Evolutionary conservation across 2,113 vertebrate genomes (phyloP).

Genomic region (Pygathrix nemaeus): DNA sequence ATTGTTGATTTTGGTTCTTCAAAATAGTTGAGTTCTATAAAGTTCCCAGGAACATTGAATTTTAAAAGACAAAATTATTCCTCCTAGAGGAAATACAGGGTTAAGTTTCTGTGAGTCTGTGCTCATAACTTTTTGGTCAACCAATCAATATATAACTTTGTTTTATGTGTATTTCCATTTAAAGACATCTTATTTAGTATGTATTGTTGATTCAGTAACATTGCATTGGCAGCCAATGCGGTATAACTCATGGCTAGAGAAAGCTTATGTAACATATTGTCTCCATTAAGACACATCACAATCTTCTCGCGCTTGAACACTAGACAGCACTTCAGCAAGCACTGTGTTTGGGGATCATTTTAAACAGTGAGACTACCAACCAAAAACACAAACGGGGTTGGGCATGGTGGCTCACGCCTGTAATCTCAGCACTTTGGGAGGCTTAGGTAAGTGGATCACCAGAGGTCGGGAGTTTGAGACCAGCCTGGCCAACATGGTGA

Average conservation of each 20-base stretch:
- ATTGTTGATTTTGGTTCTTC: not conserved
- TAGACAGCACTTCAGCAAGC: not conserved
- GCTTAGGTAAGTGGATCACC: no score
- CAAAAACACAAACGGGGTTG: not conserved
- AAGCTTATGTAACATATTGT: not conserved
- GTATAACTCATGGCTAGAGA: not conserved
- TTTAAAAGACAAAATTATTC: not conserved
- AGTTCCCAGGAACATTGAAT: not conserved
- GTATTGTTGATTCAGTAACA: not conserved
- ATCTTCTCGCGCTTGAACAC: not conserved
- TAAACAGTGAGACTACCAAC: not conserved
- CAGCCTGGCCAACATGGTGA: no score
- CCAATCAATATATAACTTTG: not conserved
- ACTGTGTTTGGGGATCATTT: not conserved
- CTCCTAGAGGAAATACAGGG: not conserved
- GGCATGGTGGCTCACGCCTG: no score
- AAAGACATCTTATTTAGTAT: not conserved
- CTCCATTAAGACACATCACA: not conserved
- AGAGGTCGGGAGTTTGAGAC: no score
- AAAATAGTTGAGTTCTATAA: not conserved
- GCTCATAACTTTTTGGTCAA: not conserved
- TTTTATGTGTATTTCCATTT: not conserved
- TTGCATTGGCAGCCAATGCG: not conserved
- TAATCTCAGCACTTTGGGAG: no score
- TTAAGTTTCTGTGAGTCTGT: not conserved